A percentile compares a stretch with the other conserved stretches of the same genome.
These are phyloP conservation scores for Setipinna tenuifilis DNA, from an alignment of 2,797 vertebrate species.

Conservation along the genomic window DNA sequence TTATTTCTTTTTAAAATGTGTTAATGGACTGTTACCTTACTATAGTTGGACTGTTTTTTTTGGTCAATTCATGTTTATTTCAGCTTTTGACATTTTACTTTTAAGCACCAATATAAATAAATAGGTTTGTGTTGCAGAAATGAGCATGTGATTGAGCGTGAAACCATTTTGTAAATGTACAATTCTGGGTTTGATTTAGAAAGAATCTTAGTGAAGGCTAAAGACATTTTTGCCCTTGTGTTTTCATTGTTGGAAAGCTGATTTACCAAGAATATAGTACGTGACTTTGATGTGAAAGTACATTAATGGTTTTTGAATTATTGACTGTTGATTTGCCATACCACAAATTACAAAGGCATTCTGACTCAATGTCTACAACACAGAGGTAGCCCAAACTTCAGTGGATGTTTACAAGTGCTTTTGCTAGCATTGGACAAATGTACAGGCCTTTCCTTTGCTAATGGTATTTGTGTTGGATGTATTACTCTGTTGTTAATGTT, in stretches of 20 bases:
- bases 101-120: neutral
- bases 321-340: neutral
- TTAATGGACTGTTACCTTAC: neutral
- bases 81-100: neutral
- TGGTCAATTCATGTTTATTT: neutral
- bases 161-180: conserved; percentile 4
- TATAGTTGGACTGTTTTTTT: neutral
- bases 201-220: neutral
- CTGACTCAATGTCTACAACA: neutral
- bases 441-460: neutral
- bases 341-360: neutral
- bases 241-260: neutral
- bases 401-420: neutral
- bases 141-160: neutral
- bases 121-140: neutral
- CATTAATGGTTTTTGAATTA: neutral
- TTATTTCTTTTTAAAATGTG: neutral
- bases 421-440: neutral
- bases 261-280: neutral
- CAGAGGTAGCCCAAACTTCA: neutral
- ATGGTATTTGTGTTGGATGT: neutral
- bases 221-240: neutral
- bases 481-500: neutral
- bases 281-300: conserved; percentile 2
- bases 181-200: neutral